Percentiles rank a stretch among this genome's conserved stretches.
These are phyloP conservation scores for Dendronephthya gigantea DNA, from an alignment of 64 coral and sea anemone species.

Conservation along the genomic window DNA sequence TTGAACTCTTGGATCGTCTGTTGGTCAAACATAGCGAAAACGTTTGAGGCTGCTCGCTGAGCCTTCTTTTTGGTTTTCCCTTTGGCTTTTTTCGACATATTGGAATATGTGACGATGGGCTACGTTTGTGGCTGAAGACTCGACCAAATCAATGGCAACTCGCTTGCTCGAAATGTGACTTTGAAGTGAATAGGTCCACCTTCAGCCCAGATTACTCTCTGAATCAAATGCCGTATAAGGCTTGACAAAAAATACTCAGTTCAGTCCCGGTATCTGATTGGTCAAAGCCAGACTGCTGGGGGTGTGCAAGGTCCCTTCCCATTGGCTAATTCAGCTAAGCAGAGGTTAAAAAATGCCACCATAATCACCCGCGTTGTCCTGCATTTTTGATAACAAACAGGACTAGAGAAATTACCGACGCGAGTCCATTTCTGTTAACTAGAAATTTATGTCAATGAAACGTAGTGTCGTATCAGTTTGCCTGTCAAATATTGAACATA, in stretches of 20 bases:
- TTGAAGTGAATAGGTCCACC: not conserved
- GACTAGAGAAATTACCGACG: not conserved
- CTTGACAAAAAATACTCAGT: not conserved
- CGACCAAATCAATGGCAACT: not conserved
- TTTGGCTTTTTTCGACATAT: slow-evolving; percentile 9
- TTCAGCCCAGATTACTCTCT: not conserved
- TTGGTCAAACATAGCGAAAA: slow-evolving; percentile 16
- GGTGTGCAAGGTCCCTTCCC: not conserved
- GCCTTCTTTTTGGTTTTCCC: slow-evolving; percentile 11
- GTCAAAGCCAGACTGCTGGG: not conserved
- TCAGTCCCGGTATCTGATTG: not conserved
- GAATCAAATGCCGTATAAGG: not conserved
- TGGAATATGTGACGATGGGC: not conserved
- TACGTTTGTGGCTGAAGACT: not conserved
- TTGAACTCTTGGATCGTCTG: slow-evolving; percentile 17
- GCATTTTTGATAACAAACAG: not conserved
- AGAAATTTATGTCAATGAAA: not conserved
- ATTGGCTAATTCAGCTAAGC: not conserved
- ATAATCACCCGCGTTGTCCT: not conserved
- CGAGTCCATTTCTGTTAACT: not conserved
- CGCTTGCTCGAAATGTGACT: not conserved
- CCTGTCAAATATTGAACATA: not conserved
- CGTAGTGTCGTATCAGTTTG: not conserved
- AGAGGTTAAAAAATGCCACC: not conserved
- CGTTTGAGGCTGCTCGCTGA: not conserved